phyloP scores from a whole-genome alignment of 2,888 invertebrate species.

The Eumacrocentrus americanus region DNA sequence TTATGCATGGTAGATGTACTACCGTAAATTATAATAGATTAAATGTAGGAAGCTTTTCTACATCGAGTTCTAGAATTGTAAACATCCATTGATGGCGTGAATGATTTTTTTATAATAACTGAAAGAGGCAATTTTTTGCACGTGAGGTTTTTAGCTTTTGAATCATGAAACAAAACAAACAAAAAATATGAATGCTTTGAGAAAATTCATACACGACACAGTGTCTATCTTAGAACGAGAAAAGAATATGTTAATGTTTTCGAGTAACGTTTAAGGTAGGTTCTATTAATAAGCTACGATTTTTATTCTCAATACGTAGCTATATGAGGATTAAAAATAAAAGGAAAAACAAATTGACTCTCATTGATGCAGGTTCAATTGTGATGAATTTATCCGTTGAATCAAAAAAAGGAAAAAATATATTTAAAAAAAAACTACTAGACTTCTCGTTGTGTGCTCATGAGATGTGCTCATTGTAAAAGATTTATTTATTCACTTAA shows the following conservation, averaged over 20 bases:
- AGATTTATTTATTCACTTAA: not conserved
- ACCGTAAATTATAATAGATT: not conserved
- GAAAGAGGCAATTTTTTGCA: not conserved
- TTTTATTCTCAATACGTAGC: conserved; percentile 14
- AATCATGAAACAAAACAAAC: too few relatives aligned
- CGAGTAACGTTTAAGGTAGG: conserved; percentile 8
- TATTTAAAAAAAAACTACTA: not conserved
- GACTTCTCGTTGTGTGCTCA: not conserved
- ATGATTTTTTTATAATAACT: conserved; percentile 19
- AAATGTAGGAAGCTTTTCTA: conserved; percentile 16
- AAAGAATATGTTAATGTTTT: conserved; percentile 16
- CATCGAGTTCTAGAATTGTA: conserved; percentile 3
- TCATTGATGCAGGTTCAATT: conserved; percentile 12
- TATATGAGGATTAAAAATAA: conserved; percentile 6
- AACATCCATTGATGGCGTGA: not conserved
- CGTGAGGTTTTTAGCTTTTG: conserved; percentile 12
- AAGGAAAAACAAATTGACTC: not conserved
- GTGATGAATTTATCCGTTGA: not conserved
- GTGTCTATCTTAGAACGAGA: conserved; percentile 8
- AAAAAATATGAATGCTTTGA: conserved; percentile 2
- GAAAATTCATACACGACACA: conserved; percentile 9
- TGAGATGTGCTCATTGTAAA: not conserved
- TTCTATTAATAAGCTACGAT: conserved; percentile 8
- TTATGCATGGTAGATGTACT: not conserved
- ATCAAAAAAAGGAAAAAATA: too few relatives aligned